Conservation (phyloP, 2,113 vertebrate genomes). For the Zosterops hypoxanthus region DNA sequence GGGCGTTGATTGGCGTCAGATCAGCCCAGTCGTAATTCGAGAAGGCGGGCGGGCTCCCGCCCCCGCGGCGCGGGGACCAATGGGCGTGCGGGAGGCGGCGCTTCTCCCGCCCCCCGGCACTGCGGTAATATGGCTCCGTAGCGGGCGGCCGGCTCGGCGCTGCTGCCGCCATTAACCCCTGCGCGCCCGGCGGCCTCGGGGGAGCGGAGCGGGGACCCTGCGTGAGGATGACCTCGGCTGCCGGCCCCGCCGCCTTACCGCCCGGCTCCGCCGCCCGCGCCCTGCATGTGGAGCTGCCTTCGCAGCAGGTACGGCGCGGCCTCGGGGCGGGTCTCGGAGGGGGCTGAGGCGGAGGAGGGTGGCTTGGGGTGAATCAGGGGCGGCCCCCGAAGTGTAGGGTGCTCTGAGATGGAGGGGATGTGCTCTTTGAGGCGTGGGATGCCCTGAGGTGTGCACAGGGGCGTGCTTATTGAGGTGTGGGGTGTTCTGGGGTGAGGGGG, state of each 20-base stretch:
- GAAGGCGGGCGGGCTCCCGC: fast-evolving
- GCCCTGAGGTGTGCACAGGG: not conserved
- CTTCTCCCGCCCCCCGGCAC: not conserved
- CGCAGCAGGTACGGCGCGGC: constrained; percentile 86
- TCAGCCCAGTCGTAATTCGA: fast-evolving
- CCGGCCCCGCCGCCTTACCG: constrained; percentile 76
- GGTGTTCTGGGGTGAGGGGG: not conserved
- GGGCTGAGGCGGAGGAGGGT: not conserved
- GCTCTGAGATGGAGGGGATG: not conserved
- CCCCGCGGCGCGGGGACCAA: not conserved
- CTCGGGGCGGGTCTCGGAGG: not conserved
- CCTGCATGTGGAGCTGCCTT: constrained; percentile 91
- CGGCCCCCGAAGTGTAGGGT: too few relatives aligned
- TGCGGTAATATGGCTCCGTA: constrained; percentile 64
- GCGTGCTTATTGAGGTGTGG: not conserved
- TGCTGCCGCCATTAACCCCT: constrained; percentile 40
- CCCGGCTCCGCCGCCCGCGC: constrained; percentile 81
- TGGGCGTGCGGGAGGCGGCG: not conserved
- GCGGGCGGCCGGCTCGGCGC: constrained; percentile 12
- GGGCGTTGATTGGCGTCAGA: fast-evolving
- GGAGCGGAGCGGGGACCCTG: constrained; percentile 5
- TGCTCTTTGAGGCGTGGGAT: too few relatives aligned
- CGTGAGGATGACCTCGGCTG: constrained; percentile 84
- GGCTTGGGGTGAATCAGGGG: not conserved
- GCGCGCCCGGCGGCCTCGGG: not conserved